Evolutionary conservation across 2,797 vertebrate genomes (phyloP).

Genomic region (Apogon talboti): DNA sequence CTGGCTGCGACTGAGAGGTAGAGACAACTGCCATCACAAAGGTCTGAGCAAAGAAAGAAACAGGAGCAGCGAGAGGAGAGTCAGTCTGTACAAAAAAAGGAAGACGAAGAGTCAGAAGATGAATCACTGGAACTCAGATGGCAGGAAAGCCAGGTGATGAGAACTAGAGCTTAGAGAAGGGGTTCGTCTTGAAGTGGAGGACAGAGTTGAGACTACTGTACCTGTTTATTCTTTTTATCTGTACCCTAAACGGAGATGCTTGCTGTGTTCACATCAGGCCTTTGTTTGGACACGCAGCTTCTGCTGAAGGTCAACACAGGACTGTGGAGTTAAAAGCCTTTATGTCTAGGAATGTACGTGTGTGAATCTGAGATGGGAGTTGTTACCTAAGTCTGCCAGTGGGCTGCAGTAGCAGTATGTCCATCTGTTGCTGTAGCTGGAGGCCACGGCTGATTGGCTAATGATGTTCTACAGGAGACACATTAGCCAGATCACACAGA

Average conservation of each 20-base stretch:
- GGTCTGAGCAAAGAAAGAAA: slow-evolving; percentile 54
- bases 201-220: slow-evolving; percentile 34
- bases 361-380: slow-evolving; percentile 36
- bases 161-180: slow-evolving; percentile 47
- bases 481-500: slow-evolving; percentile 76
- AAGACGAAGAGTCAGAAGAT: slow-evolving; percentile 42
- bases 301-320: slow-evolving; percentile 40
- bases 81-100: slow-evolving; percentile 41
- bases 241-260: slow-evolving; percentile 30
- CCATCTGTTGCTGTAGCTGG: slow-evolving; percentile 73
- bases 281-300: slow-evolving; percentile 41
- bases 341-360: slow-evolving; percentile 30
- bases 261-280: slow-evolving; percentile 46
- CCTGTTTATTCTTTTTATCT: slow-evolving; percentile 45
- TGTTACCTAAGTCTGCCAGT: slow-evolving; percentile 61
- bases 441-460: slow-evolving; percentile 74
- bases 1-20: slow-evolving; percentile 61
- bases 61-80: slow-evolving; percentile 37
- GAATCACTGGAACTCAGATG: slow-evolving; percentile 66
- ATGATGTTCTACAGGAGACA: slow-evolving; percentile 78
- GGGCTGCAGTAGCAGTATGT: slow-evolving; percentile 56
- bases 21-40: slow-evolving; percentile 65
- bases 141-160: slow-evolving; percentile 61
- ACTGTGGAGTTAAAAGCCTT: slow-evolving; percentile 18
- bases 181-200: slow-evolving; percentile 46